These are phyloP conservation scores for Brachyrhaphis roseni DNA, from an alignment of 2,797 vertebrate species.

Conservation along the genomic window DNA sequence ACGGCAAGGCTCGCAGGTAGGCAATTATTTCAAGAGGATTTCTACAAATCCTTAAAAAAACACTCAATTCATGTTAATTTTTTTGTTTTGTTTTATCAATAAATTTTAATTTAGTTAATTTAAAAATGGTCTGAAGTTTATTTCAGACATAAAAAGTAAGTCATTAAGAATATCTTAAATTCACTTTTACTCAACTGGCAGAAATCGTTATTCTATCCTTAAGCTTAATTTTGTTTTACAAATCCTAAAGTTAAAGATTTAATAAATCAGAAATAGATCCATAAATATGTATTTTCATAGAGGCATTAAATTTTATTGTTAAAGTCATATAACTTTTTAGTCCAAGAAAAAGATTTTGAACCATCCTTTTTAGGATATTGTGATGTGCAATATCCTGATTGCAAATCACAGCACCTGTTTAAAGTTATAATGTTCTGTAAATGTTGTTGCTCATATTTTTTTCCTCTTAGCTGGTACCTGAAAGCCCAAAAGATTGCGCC, in stretches of 20 bases:
- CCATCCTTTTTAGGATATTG: not conserved
- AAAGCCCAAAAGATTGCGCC: constrained; percentile 99
- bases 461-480: constrained; percentile 90
- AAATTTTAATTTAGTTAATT: not conserved
- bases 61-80: no score
- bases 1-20: constrained; percentile 97
- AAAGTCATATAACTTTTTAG: not conserved
- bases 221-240: not conserved
- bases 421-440: not conserved
- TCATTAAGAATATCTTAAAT: not conserved
- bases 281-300: not conserved
- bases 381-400: not conserved
- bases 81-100: not conserved
- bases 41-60: not conserved
- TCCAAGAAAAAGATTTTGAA: not conserved
- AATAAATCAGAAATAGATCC: not conserved
- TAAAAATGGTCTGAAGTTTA: not conserved
- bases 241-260: no score
- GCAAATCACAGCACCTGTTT: not conserved
- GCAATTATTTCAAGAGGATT: constrained; percentile 6
- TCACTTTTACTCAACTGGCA: not conserved
- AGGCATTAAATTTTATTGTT: not conserved
- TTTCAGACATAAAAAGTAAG: not conserved
- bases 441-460: not conserved
- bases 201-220: not conserved